These are phyloP conservation scores for Limnephilus auricula DNA, from an alignment of 2,888 invertebrate genomes.

Conservation along the genomic window DNA sequence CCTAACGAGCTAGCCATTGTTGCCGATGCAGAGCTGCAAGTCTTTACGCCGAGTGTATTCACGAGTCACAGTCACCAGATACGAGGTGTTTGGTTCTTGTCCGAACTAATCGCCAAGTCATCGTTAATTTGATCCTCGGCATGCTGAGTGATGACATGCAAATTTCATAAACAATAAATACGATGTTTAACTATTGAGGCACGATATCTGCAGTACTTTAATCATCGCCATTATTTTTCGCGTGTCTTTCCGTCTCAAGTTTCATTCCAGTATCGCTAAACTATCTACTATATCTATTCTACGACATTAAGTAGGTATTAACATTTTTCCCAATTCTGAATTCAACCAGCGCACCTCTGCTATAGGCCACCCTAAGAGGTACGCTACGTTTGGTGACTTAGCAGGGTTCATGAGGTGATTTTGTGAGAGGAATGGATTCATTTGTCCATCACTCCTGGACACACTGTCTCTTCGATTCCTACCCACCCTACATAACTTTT, in stretches of 20 bases:
- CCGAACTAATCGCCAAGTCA: neutral
- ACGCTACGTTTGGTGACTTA: too few relatives aligned
- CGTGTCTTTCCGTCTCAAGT: neutral
- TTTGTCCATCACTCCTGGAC: too few relatives aligned
- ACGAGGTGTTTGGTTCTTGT: neutral
- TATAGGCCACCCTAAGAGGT: too few relatives aligned
- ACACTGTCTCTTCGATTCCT: too few relatives aligned
- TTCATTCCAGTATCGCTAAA: neutral
- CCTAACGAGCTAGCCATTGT: conserved; percentile 4
- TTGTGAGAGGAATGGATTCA: too few relatives aligned
- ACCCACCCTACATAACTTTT: too few relatives aligned
- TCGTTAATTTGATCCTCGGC: neutral
- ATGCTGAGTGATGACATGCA: neutral
- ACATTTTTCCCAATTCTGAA: too few relatives aligned
- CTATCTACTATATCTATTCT: neutral
- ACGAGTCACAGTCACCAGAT: conserved; percentile 19
- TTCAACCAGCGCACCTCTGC: too few relatives aligned
- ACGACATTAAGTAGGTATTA: neutral
- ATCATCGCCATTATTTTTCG: neutral
- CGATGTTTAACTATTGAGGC: neutral
- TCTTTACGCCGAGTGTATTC: neutral
- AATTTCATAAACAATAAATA: neutral
- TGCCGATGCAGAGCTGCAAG: conserved; percentile 19
- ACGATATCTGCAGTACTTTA: neutral
- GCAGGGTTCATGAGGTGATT: too few relatives aligned